phyloP scores from a whole-genome alignment of 2,113 vertebrate species.

The Misgurnus mizolepis region DNA sequence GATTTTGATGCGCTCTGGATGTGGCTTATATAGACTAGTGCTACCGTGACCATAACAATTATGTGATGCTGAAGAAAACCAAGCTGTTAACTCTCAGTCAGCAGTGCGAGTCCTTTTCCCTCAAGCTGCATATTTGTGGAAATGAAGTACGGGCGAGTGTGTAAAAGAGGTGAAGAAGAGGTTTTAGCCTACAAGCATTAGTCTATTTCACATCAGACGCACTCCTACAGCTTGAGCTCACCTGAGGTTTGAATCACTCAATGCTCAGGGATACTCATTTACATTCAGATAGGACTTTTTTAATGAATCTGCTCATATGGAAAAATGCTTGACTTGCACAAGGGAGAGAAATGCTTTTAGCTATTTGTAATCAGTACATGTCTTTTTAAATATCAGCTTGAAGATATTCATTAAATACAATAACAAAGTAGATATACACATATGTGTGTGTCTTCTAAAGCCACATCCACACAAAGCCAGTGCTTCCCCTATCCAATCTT shows the following conservation, averaged over 20 bases:
- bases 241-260: slow-evolving; percentile 49
- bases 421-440: no score
- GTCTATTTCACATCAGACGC: slow-evolving; percentile 53
- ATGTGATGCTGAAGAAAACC: slow-evolving; percentile 47
- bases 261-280: slow-evolving; percentile 43
- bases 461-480: no score
- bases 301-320: slow-evolving; percentile 26
- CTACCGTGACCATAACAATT: slow-evolving; percentile 41
- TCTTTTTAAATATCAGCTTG: slow-evolving; percentile 33
- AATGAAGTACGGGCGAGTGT: slow-evolving; percentile 49
- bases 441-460: no score
- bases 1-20: neutral
- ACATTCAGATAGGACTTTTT: slow-evolving; percentile 36
- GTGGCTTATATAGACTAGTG: neutral
- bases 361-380: slow-evolving; percentile 35
- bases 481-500: no score
- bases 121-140: slow-evolving; percentile 49
- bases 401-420: no score
- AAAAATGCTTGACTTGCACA: slow-evolving; percentile 50
- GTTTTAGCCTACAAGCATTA: slow-evolving; percentile 46
- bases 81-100: slow-evolving; percentile 52
- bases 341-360: neutral
- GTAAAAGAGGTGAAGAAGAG: slow-evolving; percentile 49
- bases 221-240: slow-evolving; percentile 29
- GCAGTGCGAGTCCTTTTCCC: slow-evolving; percentile 26